Conservation (phyloP, 2,113 vertebrate species). For the Callocephalon fimbriatum region DNA sequence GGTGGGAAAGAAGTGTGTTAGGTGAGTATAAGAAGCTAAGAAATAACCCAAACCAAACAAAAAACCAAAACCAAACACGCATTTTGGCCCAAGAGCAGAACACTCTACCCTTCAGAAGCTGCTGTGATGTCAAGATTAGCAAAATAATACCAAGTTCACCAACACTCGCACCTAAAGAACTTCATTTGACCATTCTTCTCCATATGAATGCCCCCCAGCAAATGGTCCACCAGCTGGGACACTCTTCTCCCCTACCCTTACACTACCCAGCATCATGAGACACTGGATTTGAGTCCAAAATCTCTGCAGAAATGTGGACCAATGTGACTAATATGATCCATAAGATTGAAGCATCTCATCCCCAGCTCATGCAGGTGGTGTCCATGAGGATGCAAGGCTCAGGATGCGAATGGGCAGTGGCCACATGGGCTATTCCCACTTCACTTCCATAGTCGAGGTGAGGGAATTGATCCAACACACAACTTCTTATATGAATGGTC, state of each 20-base stretch:
- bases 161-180: background rate
- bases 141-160: background rate
- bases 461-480: background rate
- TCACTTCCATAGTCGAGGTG: background rate
- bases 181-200: background rate
- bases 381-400: background rate
- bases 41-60: background rate
- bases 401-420: accelerated
- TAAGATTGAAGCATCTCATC: accelerated
- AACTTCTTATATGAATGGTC: background rate
- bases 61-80: accelerated
- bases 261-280: accelerated
- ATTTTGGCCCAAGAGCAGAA: background rate
- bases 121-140: background rate
- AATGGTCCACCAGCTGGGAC: background rate
- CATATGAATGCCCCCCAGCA: accelerated
- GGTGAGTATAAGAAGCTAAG: background rate
- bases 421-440: background rate
- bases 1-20: background rate
- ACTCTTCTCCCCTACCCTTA: background rate
- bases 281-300: background rate
- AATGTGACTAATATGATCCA: accelerated
- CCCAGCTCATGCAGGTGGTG: background rate
- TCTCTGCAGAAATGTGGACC: background rate
- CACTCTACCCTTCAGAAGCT: background rate